Percentiles rank a stretch among this genome's conserved stretches.
phyloP scores from a whole-genome alignment of 64 coral and sea anemone genomes.

The Dendronephthya gigantea region DNA sequence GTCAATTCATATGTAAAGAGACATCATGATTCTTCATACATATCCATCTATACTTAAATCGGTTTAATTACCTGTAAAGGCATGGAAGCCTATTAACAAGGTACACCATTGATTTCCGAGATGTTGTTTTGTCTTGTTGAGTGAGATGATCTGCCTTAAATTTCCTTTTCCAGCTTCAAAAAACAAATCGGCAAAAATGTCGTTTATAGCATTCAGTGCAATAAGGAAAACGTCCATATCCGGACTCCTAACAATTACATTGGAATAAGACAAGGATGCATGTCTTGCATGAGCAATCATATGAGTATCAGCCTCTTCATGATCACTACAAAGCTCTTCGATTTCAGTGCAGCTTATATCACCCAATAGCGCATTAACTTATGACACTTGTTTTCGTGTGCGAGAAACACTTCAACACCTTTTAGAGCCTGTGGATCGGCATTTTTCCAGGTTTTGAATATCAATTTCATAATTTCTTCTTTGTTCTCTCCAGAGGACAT shows the following conservation, averaged over 20 bases:
- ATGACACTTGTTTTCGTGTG: conserved; percentile 4
- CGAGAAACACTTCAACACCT: neutral
- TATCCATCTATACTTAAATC: no score
- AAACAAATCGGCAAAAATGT: neutral
- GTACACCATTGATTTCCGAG: neutral
- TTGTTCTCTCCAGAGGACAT: no score
- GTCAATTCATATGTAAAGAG: neutral
- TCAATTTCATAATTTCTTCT: conserved; percentile 4
- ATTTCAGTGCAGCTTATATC: neutral
- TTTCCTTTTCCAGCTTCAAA: neutral
- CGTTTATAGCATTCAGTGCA: neutral
- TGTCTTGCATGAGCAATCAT: neutral
- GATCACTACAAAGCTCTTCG: neutral
- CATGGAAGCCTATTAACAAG: neutral
- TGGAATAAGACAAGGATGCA: neutral
- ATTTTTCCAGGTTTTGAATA: neutral
- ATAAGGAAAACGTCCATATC: neutral
- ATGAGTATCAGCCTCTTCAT: neutral
- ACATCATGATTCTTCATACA: no score
- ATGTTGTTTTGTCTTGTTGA: neutral
- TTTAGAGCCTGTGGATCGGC: neutral
- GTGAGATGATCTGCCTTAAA: neutral
- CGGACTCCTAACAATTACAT: neutral
- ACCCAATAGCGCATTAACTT: neutral
- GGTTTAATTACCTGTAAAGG: neutral